Evolutionary conservation across 2,888 invertebrate species (phyloP).

Genomic region (Ochropacha duplaris): DNA sequence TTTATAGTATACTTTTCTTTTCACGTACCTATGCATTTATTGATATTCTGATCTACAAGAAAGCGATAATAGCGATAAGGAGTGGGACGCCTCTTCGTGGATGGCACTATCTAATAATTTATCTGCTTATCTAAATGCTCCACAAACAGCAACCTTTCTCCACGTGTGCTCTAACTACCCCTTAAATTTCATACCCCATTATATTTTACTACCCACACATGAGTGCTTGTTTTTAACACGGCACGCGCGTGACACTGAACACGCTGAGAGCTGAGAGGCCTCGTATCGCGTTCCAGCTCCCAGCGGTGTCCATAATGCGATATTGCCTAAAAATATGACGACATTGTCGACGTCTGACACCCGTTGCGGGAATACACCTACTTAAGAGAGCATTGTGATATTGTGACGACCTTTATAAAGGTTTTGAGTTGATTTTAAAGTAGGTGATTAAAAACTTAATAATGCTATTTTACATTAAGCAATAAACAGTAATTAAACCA

Average conservation of each 20-base stretch:
- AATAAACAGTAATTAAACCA: neutral
- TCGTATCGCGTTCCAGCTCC: slow-evolving; percentile 33
- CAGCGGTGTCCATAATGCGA: slow-evolving; percentile 38
- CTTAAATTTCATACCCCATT: neutral
- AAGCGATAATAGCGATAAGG: too few relatives aligned
- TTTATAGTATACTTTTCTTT: too few relatives aligned
- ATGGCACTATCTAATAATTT: too few relatives aligned
- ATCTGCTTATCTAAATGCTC: neutral
- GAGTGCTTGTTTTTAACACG: slow-evolving; percentile 15
- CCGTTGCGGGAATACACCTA: slow-evolving; percentile 34
- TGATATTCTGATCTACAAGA: too few relatives aligned
- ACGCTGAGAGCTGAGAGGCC: slow-evolving; percentile 36
- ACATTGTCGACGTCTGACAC: slow-evolving; percentile 24
- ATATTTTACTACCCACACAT: neutral
- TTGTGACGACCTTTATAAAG: slow-evolving; percentile 19
- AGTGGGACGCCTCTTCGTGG: too few relatives aligned
- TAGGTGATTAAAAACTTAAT: neutral
- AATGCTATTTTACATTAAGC: too few relatives aligned
- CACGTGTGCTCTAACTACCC: neutral
- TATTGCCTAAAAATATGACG: slow-evolving; percentile 44
- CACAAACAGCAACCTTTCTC: neutral
- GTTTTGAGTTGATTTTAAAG: slow-evolving; percentile 4
- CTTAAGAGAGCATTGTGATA: slow-evolving; percentile 20
- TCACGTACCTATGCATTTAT: too few relatives aligned
- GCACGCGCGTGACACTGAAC: slow-evolving; percentile 19